phyloP scores from a whole-genome alignment of 2,797 vertebrate genomes.

The Spinus pinus region DNA sequence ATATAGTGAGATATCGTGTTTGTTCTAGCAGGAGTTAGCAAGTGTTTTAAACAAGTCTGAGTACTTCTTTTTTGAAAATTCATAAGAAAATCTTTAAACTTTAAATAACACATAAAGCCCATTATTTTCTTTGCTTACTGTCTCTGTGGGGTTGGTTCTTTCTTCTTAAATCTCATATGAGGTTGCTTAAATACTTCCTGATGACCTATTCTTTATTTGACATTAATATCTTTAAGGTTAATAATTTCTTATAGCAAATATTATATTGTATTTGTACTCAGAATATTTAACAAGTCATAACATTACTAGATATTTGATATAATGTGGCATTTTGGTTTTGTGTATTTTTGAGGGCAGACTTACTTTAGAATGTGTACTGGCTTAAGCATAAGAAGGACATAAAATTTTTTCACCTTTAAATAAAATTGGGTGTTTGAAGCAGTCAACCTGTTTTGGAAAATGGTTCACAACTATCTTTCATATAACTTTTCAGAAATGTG shows the following conservation, averaged over 20 bases:
- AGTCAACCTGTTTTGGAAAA: background rate
- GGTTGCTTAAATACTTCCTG: background rate
- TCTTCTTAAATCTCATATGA: background rate
- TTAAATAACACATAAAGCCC: background rate
- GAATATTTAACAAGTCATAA: background rate
- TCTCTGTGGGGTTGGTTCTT: background rate
- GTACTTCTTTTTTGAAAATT: background rate
- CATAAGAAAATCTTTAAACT: background rate
- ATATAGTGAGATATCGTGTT: background rate
- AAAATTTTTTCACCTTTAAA: background rate
- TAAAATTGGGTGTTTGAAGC: background rate
- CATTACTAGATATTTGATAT: background rate
- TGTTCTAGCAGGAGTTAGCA: background rate
- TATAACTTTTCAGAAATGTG: background rate
- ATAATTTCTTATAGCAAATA: background rate
- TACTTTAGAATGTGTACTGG: background rate
- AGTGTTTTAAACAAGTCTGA: background rate
- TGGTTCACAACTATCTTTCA: background rate
- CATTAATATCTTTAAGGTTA: background rate
- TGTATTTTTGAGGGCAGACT: background rate
- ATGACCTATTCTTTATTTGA: background rate
- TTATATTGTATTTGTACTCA: background rate
- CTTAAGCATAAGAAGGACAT: background rate
- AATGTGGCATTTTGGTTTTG: background rate
- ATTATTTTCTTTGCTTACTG: background rate